Percentiles rank a stretch among this genome's conserved stretches.
phyloP scores from a whole-genome alignment of 2,888 invertebrate species.

The Nebria brevicollis region DNA sequence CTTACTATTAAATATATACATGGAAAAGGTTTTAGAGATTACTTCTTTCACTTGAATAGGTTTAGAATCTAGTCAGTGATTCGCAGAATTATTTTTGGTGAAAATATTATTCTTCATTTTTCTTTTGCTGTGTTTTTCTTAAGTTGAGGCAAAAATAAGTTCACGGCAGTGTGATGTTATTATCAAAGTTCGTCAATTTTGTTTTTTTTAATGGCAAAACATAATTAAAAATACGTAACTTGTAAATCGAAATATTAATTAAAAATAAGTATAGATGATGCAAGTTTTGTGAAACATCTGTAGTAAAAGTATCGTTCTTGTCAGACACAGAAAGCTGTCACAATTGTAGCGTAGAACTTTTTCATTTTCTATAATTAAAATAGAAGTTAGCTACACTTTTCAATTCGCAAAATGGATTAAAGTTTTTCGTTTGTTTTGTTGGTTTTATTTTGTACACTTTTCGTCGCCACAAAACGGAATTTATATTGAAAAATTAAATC shows the following conservation, averaged over 20 bases:
- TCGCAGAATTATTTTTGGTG: not conserved
- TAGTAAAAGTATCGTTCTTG: slow-evolving; percentile 34
- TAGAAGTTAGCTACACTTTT: slow-evolving; percentile 42
- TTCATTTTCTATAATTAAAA: slow-evolving; percentile 45
- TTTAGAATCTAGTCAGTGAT: not conserved
- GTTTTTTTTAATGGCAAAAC: slow-evolving; percentile 23
- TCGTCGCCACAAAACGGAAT: not conserved
- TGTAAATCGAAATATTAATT: slow-evolving; percentile 41
- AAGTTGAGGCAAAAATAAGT: too few relatives aligned
- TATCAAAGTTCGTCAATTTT: too few relatives aligned
- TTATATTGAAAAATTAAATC: not conserved
- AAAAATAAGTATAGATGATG: slow-evolving; percentile 25
- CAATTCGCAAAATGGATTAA: slow-evolving; percentile 32
- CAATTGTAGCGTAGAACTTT: slow-evolving; percentile 34
- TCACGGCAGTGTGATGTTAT: too few relatives aligned
- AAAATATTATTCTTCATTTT: too few relatives aligned
- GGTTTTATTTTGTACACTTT: not conserved
- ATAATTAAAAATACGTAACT: slow-evolving; percentile 40
- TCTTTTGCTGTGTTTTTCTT: too few relatives aligned
- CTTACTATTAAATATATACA: not conserved
- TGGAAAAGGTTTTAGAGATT: slow-evolving; percentile 9
- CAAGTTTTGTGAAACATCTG: slow-evolving; percentile 30
- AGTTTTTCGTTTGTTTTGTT: slow-evolving; percentile 26
- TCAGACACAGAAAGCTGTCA: slow-evolving; percentile 39
- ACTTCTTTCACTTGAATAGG: not conserved